Evolutionary conservation across 2,113 vertebrate species (phyloP), one percentile per base, ranked within the genome.

Genomic region (Xiphorhynchus elegans): DNA sequence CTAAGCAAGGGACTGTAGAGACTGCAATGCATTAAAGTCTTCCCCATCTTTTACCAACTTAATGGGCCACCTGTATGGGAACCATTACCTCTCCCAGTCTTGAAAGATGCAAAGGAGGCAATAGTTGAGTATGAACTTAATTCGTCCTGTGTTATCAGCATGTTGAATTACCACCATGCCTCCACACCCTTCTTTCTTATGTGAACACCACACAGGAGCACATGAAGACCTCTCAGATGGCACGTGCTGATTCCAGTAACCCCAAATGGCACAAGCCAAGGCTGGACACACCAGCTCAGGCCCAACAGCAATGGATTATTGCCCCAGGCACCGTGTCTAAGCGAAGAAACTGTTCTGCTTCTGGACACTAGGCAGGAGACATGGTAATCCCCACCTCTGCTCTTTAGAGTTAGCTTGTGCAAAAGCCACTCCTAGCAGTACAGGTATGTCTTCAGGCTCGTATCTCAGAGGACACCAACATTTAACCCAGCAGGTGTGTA

Each of bases 291-390:
- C 3, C 56, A 67, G 39, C 25, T 44, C 50, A 35, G 19, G 46
- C 50, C 37, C 85, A 28, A 8, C 11, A 66, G 17, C 33, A 75
- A 13, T 2, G 0, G 0, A 37, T 44, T 15, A 39, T 11, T 63
- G 46, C 24, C 18, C 14, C 40, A 26, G 21, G 20, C 35, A 12
- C 56, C 5, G 7, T 9, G 16, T 11, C 18, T 52, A 39, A 52
- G 23, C 6, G 26, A 35, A 75, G 66, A 26, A 82, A 37, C 16
- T 84, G 4, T 18, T 26, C 37, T 64, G 26, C 29, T 66, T 35
- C 59, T 21, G 63, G 35, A 29, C 0, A 0, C 15, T 17, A 44
- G 26, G 3, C 47, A 35, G 33, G 47, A 73, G 84, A 50, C 6
- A 16, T 18, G 20, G 40, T 1, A 7, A 53, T 24, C 13, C 5